Evolutionary conservation across 2,113 vertebrate genomes (phyloP).

Genomic region (Tonatia bakeri): DNA sequence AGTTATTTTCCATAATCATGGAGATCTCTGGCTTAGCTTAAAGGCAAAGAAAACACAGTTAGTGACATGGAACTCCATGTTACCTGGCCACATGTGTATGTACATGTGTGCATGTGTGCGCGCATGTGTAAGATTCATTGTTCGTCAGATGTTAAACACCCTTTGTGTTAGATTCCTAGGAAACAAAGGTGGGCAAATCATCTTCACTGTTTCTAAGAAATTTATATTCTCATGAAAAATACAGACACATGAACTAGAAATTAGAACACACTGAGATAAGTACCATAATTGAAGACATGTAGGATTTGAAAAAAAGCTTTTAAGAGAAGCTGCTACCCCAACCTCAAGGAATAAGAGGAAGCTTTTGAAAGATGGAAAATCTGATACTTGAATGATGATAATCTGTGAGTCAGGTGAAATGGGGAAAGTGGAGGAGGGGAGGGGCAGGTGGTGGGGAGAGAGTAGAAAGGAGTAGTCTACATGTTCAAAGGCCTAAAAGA

Average conservation of each 20-base stretch:
- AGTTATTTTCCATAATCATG: constrained; percentile 52
- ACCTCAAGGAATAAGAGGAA: neutral
- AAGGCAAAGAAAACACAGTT: constrained; percentile 67
- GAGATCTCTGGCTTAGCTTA: constrained; percentile 77
- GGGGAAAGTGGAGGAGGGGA: neutral
- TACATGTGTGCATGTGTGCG: neutral
- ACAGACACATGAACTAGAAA: neutral
- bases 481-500: neutral
- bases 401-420: neutral
- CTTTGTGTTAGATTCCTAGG: neutral
- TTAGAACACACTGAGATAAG: neutral
- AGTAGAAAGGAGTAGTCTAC: neutral
- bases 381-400: neutral
- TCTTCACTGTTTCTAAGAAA: neutral
- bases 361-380: neutral
- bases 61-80: neutral
- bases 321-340: neutral
- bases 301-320: neutral
- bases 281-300: neutral
- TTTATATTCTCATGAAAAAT: neutral
- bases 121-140: neutral
- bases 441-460: neutral
- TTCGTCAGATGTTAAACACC: neutral
- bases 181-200: neutral
- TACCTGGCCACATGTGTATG: neutral